Conservation (phyloP, 1,140 invertebrate genomes). For the Pogonomyrmex barbatus region DNA sequence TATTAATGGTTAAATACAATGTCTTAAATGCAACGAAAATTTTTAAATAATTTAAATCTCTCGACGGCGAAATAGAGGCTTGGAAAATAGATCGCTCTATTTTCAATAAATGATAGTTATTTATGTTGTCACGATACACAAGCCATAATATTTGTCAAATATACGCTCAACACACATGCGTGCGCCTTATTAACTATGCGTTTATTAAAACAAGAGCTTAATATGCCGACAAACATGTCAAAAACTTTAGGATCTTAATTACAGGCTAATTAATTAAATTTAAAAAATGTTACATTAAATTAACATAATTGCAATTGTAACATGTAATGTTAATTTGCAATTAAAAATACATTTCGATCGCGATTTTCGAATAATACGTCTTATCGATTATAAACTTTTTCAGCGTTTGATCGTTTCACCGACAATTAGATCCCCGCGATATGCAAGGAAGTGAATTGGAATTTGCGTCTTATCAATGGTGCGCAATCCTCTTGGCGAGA, state of each 20-base stretch:
- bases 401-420: not conserved
- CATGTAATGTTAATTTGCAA: not conserved
- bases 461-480: constrained; percentile 37
- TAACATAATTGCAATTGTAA: not conserved
- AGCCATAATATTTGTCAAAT: constrained; percentile 20
- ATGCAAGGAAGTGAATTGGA: constrained; percentile 16
- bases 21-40: not conserved
- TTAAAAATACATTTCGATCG: not conserved
- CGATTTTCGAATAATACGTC: not conserved
- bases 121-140: not conserved
- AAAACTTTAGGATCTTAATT: not conserved
- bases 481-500: constrained; percentile 48
- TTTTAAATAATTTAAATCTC: not conserved
- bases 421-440: not conserved
- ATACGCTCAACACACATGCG: not conserved
- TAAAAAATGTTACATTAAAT: not conserved
- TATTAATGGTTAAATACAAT: not conserved
- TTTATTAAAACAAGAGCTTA: constrained; percentile 1
- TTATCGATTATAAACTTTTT: not conserved
- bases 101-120: constrained; percentile 11
- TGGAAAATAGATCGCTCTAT: not conserved
- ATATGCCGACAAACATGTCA: not conserved
- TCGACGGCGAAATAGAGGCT: not conserved
- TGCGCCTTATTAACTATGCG: constrained; percentile 1
- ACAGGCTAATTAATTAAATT: not conserved